Conservation (phyloP, 1,140 invertebrate genomes). For the Tachypleus tridentatus region DNA sequence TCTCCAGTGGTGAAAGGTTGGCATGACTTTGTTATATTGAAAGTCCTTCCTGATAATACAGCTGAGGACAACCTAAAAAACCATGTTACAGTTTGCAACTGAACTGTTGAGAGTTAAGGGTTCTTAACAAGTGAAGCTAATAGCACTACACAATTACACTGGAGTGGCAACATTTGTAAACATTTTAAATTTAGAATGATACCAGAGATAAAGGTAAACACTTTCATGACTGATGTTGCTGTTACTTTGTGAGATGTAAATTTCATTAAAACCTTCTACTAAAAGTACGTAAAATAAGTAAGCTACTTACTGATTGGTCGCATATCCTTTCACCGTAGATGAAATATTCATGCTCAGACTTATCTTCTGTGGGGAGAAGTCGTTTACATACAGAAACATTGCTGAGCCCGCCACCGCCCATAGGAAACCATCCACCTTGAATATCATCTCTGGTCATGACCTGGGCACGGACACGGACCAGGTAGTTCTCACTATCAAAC, state of each 20-base stretch:
- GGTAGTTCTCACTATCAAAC: constrained; percentile 22
- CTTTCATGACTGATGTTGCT: too few species aligned
- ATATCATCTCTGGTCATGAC: constrained; percentile 97
- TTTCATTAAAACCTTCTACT: too few species aligned
- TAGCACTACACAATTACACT: too few species aligned
- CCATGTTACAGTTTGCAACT: background rate
- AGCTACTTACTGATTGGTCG: constrained; percentile 66
- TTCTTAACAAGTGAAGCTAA: too few species aligned
- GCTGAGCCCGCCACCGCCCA: constrained; percentile 83
- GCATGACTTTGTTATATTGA: constrained; percentile 95
- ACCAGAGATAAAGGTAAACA: too few species aligned
- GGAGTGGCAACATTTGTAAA: too few species aligned
- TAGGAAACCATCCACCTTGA: constrained; percentile 81
- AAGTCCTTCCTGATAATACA: constrained; percentile 93
- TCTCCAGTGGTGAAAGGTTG: constrained; percentile 94
- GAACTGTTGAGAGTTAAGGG: too few species aligned
- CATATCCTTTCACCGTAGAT: constrained; percentile 82
- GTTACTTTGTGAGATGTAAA: too few species aligned
- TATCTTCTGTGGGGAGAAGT: constrained; percentile 26
- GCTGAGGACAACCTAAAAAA: constrained; percentile 71
- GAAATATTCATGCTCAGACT: constrained; percentile 60
- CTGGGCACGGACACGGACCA: constrained; percentile 72
- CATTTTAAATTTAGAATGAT: too few species aligned
- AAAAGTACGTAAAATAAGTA: too few species aligned
- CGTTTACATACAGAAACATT: constrained; percentile 41